Percentiles rank a stretch among this genome's conserved stretches.
Evolutionary conservation across 2,797 vertebrate genomes (phyloP).

Genomic region (Alauda arvensis): DNA sequence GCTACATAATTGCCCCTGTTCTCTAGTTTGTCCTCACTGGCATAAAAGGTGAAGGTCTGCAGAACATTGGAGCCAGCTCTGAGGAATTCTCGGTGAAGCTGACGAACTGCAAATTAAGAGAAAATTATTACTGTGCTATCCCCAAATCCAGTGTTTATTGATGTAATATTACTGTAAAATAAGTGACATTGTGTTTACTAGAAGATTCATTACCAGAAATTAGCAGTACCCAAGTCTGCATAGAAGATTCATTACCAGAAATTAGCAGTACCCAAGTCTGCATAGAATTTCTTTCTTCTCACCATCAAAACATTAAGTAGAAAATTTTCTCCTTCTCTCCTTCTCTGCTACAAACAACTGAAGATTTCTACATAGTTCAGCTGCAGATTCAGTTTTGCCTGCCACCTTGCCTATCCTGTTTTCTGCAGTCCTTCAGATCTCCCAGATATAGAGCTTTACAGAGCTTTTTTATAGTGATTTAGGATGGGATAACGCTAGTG

Average conservation of each 20-base stretch:
- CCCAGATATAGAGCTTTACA: neutral
- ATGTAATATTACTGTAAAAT: neutral
- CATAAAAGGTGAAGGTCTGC: slow-evolving; percentile 96
- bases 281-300: neutral
- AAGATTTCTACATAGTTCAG: neutral
- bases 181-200: neutral
- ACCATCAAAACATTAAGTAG: neutral
- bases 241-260: neutral
- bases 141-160: neutral
- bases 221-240: neutral
- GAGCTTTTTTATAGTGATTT: neutral
- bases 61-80: slow-evolving; percentile 91
- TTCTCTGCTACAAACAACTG: neutral
- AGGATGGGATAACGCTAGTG: neutral
- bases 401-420: neutral
- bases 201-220: neutral
- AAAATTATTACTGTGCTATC: neutral
- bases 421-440: neutral
- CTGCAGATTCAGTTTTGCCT: neutral
- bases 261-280: neutral
- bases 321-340: neutral
- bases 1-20: slow-evolving; percentile 88
- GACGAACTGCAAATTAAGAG: slow-evolving; percentile 80
- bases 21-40: slow-evolving; percentile 93
- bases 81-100: slow-evolving; percentile 95